Evolutionary conservation across 2,113 vertebrate species (phyloP), one percentile per base, ranked within the genome.

Genomic region (Ursus arctos): DNA sequence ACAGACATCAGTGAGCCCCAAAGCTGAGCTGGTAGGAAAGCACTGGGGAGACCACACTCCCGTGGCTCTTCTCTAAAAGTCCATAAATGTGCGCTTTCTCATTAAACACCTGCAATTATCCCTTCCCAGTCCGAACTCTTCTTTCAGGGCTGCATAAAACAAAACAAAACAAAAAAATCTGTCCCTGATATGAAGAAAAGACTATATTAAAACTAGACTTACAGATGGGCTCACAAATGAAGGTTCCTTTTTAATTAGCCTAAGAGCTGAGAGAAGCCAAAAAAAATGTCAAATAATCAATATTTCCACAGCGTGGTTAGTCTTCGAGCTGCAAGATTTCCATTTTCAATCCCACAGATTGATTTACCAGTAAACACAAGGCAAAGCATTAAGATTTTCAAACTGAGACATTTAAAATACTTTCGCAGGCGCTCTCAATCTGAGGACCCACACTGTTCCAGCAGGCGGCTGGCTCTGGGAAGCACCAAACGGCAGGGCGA

Each of bases 141-240:
- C 72, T 65, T 33, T n/a, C 79, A 89, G 51, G 28, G 28, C 47
- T 85, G 43, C n/a, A 13, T 65, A 53, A 5, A 59, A 86, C 76
- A 53, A 71, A 57, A 51, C 43, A 43, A 43, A 43, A 43, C 43
- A 91, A 85, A 77, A 59, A 72, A 13, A 36, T 24, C 65, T 87
- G 24, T 55, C 71, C 69, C 76, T 83, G 43, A 87, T 18, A 91
- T 49, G 88, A 65, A 95, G 61, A 87, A 95, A 74, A 88, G 61
- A 49, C 77, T 16, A 2, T 19, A 53, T 76, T 93, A 93, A 71
- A 84, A 88, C 92, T 16, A 91, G 61, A 74, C 72, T 51, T 80
- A 57, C 76, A 89, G 59, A 95, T 18, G n/a, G 36, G 65, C 49
- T 24, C n/a, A 47, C 63, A 67, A 71, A 96, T 4, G n/a, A 85